Percentiles rank a stretch among this genome's conserved stretches.
phyloP scores from a whole-genome alignment of 2,888 invertebrate genomes.

The Apotomis capreana region DNA sequence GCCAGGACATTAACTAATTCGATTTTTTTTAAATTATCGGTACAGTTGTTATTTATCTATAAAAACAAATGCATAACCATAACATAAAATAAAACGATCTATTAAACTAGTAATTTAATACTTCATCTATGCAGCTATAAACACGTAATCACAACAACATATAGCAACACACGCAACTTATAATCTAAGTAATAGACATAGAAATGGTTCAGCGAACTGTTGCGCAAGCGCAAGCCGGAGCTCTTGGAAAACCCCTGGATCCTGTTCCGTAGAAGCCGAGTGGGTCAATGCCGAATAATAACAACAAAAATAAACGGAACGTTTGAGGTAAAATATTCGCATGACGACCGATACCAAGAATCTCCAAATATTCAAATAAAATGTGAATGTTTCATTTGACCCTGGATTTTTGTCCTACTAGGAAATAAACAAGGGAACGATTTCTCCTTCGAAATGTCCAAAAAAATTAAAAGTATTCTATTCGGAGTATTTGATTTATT shows the following conservation, averaged over 20 bases:
- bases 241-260: constrained; percentile 65
- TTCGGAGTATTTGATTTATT: too few relatives aligned
- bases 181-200: constrained; percentile 39
- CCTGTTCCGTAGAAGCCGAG: constrained; percentile 47
- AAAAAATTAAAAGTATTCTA: too few relatives aligned
- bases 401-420: too few relatives aligned
- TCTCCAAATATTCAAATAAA: constrained; percentile 6
- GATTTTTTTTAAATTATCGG: too few relatives aligned
- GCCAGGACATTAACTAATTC: too few relatives aligned
- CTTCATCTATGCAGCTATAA: not conserved
- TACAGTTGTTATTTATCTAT: too few relatives aligned
- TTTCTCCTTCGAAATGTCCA: too few relatives aligned
- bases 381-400: not conserved
- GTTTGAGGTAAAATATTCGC: constrained; percentile 15
- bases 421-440: too few relatives aligned
- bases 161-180: constrained; percentile 19
- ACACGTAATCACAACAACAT: constrained; percentile 20
- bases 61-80: too few relatives aligned
- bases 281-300: constrained; percentile 40
- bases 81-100: too few relatives aligned
- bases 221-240: constrained; percentile 64
- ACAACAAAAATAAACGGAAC: constrained; percentile 31
- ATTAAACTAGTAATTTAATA: too few relatives aligned
- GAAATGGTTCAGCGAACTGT: constrained; percentile 77
- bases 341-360: constrained; percentile 2